Conservation (phyloP, 2,797 vertebrate species). For the Microctenopoma steveboyesi region DNA sequence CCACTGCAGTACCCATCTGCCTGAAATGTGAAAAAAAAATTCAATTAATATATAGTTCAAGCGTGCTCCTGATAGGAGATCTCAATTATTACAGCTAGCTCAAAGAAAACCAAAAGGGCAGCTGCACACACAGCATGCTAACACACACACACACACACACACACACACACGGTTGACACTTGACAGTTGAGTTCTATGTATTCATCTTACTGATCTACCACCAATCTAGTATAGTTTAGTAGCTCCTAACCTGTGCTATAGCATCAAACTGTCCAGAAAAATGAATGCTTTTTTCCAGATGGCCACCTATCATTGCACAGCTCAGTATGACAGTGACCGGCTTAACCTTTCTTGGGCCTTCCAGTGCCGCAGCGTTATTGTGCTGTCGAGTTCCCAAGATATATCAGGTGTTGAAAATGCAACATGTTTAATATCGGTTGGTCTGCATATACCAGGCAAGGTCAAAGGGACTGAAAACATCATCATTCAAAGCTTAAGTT, state of each 20-base stretch:
- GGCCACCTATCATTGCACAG: slow-evolving; percentile 35
- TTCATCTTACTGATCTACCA: not conserved
- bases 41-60: too few species aligned
- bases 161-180: too few species aligned
- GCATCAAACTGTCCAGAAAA: slow-evolving; percentile 15
- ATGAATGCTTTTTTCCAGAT: slow-evolving; percentile 26
- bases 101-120: too few species aligned
- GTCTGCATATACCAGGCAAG: slow-evolving; percentile 43
- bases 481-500: slow-evolving; percentile 69
- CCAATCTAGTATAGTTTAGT: not conserved
- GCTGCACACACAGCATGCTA: too few species aligned
- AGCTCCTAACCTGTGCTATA: slow-evolving; percentile 7
- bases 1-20: too few species aligned
- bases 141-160: too few species aligned
- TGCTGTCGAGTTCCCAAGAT: slow-evolving; percentile 33
- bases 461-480: slow-evolving; percentile 63
- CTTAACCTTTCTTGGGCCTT: slow-evolving; percentile 1
- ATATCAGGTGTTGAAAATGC: slow-evolving; percentile 31
- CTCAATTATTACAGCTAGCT: too few species aligned
- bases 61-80: too few species aligned
- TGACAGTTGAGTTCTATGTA: not conserved
- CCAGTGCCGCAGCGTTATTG: not conserved
- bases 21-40: too few species aligned
- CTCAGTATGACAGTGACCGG: slow-evolving; percentile 38
- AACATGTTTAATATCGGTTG: slow-evolving; percentile 48